Evolutionary conservation across 1,140 invertebrate species (phyloP).

Genomic region (Drosophila orosa): DNA sequence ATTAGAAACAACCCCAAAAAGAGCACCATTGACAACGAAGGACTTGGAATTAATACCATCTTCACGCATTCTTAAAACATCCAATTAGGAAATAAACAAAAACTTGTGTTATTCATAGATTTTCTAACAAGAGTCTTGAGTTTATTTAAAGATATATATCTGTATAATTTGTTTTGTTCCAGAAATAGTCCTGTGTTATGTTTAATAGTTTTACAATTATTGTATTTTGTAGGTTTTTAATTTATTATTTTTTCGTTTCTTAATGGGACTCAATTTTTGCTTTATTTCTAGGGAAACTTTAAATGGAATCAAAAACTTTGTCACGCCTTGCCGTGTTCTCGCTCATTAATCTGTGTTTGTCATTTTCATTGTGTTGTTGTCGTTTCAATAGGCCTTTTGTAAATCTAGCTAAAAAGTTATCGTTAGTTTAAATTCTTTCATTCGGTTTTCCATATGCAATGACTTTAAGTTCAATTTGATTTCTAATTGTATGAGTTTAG

Average conservation of each 20-base stretch:
- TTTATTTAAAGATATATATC: constrained; percentile 81
- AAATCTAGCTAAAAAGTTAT: constrained; percentile 78
- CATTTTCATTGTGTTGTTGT: constrained; percentile 21
- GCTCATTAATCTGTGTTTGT: constrained; percentile 43
- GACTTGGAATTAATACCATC: background rate
- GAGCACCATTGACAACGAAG: background rate
- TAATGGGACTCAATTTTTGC: constrained; percentile 43
- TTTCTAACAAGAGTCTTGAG: constrained; percentile 82
- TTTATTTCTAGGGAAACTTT: constrained; percentile 70
- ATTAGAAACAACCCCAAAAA: background rate
- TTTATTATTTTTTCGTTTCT: constrained; percentile 6
- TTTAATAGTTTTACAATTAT: constrained; percentile 75
- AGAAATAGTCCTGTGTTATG: constrained; percentile 77
- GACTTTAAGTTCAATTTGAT: constrained; percentile 41
- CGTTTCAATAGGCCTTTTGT: constrained; percentile 48
- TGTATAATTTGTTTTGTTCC: constrained; percentile 72
- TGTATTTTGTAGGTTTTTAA: constrained; percentile 66
- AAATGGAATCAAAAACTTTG: constrained; percentile 78
- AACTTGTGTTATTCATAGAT: constrained; percentile 32
- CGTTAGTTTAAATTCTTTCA: constrained; percentile 73
- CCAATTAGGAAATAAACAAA: background rate
- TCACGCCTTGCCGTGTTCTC: constrained; percentile 39
- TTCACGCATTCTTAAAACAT: background rate
- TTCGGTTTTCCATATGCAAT: constrained; percentile 53
- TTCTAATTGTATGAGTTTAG: constrained; percentile 25